phyloP scores from a whole-genome alignment of 2,797 vertebrate genomes.

The Delichon dasypus region DNA sequence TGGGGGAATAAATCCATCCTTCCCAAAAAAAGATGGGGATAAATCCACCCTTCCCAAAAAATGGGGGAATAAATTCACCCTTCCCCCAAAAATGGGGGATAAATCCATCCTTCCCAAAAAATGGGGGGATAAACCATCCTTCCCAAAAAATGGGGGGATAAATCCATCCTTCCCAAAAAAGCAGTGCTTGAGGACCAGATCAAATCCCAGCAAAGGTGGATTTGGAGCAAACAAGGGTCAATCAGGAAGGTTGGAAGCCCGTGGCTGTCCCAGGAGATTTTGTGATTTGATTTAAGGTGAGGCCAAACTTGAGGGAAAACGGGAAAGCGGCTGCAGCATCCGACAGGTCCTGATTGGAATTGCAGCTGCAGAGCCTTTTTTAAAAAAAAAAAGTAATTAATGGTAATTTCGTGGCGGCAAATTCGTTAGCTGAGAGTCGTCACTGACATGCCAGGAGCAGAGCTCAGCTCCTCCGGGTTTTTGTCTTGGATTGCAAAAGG shows the following conservation, averaged over 20 bases:
- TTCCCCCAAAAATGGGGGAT: neutral
- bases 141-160: neutral
- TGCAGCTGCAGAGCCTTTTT: neutral
- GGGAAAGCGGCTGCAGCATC: neutral
- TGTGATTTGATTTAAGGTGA: neutral
- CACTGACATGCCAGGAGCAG: neutral
- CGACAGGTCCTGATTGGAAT: neutral
- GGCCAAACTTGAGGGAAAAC: neutral
- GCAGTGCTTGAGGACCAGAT: neutral
- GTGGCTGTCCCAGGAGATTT: neutral
- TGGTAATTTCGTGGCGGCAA: neutral
- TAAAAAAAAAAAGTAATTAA: neutral
- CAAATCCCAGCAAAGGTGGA: neutral
- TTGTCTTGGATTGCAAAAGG: neutral
- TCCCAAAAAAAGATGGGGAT: neutral
- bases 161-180: neutral
- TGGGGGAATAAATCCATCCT: neutral
- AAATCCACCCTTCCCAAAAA: neutral
- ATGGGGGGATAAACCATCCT: neutral
- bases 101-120: too few relatives aligned
- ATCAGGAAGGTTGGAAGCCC: neutral
- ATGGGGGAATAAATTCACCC: neutral
- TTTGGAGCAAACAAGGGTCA: neutral
- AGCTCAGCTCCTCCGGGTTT: neutral
- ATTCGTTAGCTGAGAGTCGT: too few relatives aligned